Evolutionary conservation across 1,140 invertebrate genomes (phyloP).

Genomic region (Brachionus manjavacas): DNA sequence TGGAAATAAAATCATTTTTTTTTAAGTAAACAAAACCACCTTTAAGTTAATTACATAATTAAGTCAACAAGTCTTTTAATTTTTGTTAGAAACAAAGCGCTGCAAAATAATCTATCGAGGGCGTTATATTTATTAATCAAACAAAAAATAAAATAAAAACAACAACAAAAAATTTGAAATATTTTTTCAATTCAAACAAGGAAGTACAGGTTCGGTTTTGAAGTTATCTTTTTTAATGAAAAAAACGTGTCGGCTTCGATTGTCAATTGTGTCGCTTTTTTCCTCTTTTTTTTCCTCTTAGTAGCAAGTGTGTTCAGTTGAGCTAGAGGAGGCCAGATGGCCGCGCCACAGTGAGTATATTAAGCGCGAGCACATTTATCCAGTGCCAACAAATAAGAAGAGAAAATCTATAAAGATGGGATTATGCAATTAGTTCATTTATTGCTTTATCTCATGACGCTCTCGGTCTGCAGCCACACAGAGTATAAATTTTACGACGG

Average conservation of each 20-base stretch:
- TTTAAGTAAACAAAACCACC: no score
- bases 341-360: not conserved
- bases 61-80: not conserved
- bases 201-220: not conserved
- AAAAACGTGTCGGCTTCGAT: conserved; percentile 14
- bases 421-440: conserved; percentile 33
- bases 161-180: not conserved
- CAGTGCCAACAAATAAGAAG: not conserved
- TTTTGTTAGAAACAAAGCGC: not conserved
- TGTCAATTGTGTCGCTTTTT: not conserved
- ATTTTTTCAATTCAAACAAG: not conserved
- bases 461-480: not conserved
- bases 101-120: not conserved
- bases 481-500: not conserved
- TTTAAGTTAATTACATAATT: no score
- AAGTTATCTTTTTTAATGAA: not conserved
- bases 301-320: no score
- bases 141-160: not conserved
- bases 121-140: not conserved
- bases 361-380: not conserved
- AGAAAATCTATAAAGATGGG: not conserved
- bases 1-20: no score
- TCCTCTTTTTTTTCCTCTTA: not conserved
- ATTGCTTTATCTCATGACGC: conserved; percentile 8
- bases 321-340: no score